Conservation (phyloP, 2,888 invertebrate genomes). For the Caenorhabditis sp. region DNA sequence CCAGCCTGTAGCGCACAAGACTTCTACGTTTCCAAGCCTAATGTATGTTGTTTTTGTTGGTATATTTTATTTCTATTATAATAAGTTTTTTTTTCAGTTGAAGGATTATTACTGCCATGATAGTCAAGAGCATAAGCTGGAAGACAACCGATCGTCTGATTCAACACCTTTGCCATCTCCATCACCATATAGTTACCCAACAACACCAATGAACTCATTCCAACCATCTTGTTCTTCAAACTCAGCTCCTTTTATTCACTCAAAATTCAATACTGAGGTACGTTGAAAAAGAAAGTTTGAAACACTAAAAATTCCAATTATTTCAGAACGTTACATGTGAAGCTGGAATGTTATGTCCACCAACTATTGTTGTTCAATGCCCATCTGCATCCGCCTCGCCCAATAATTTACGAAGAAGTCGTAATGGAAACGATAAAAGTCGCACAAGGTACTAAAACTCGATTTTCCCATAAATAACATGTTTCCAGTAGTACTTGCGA, state of each 20-base stretch:
- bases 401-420: slow-evolving; percentile 37
- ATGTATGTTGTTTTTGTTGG: slow-evolving; percentile 26
- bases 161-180: slow-evolving; percentile 50
- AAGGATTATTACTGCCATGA: slow-evolving; percentile 50
- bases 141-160: slow-evolving; percentile 49
- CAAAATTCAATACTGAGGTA: slow-evolving; percentile 34
- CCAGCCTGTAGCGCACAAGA: slow-evolving; percentile 87
- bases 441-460: slow-evolving; percentile 29
- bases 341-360: slow-evolving; percentile 47
- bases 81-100: slow-evolving; percentile 28
- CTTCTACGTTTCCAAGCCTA: slow-evolving; percentile 75
- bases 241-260: slow-evolving; percentile 25
- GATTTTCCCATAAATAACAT: not conserved
- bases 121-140: slow-evolving; percentile 45
- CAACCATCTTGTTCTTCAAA: slow-evolving; percentile 24
- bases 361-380: slow-evolving; percentile 54
- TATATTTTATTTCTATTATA: no score
- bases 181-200: slow-evolving; percentile 47
- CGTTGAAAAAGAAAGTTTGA: no score
- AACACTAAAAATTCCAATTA: no score
- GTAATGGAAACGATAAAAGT: slow-evolving; percentile 36
- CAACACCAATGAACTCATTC: slow-evolving; percentile 40
- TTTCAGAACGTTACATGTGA: slow-evolving; percentile 40
- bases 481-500: slow-evolving; percentile 47
- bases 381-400: slow-evolving; percentile 52